Base-by-base conservation (phyloP, 1,140 invertebrate genomes). In the Drosophila mayri region DNA sequence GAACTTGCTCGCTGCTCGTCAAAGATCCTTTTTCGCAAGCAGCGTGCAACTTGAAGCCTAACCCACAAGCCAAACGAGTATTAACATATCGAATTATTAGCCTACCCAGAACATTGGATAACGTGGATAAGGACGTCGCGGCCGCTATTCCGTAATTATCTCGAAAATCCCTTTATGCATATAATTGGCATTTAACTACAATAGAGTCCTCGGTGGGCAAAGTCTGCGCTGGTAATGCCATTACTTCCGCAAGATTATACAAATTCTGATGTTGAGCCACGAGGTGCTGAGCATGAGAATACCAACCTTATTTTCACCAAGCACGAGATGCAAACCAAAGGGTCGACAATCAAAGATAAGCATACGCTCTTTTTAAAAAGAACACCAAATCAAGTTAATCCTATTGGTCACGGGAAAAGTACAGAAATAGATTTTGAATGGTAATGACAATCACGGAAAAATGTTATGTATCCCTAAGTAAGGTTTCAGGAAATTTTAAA, bases 41-140 rank as follows among this genome's bases (percentile, higher is more conserved):
- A 38, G 38, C 37, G 50, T 81, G 86, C 78, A 81, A 90, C 78
- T 71, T 79, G 81, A 90, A 61, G 77, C 81, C 38, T 55, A 79
- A 52, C 32, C 85, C 78, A 75, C 59, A 77, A 71, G 60, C 68
- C 59, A 50, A 54, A 67, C 65, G 62, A 65, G 66, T 91, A 91
- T 91, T 91, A 91, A 91, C 88, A 91, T 91, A 83, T 90, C 90
- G 71, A 90, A 86, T 90, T 91, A 88, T 91, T 83, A 86, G 81
- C 85, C 79, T 76, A 81, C 86, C 85, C 90, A 86, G 90, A 91
- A 91, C 90, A 91, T 86, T 74, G 85, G 90, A 91, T 91, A 91
- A 91, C 57, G 74, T 59, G 76, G 75, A 86, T 91, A 81, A 91
- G 76, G 50, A 52, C 54, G 66, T 73, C 71, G 78, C 62, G 55